These are phyloP conservation scores for Limenitis camilla DNA, from an alignment of 2,888 invertebrate genomes.

Conservation along the genomic window DNA sequence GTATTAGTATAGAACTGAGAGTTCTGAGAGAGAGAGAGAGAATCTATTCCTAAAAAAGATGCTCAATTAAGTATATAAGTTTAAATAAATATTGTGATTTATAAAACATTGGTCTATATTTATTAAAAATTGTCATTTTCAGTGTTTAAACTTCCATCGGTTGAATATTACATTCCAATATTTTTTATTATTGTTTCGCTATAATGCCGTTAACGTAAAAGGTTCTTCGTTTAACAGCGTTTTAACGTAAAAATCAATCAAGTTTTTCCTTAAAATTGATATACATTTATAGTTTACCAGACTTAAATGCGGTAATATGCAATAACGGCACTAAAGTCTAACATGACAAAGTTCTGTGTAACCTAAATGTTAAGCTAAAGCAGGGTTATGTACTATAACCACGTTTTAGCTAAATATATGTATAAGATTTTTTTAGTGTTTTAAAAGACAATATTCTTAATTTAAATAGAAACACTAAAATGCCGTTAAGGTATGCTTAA, in stretches of 20 bases:
- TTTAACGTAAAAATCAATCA: slow-evolving; percentile 2
- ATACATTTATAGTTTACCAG: not conserved
- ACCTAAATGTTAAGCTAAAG: not conserved
- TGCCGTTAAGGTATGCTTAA: not conserved
- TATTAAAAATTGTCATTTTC: slow-evolving; percentile 1
- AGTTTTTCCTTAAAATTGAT: not conserved
- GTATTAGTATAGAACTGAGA: not conserved
- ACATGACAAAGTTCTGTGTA: not conserved
- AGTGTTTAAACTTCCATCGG: not conserved
- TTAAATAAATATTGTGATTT: slow-evolving; percentile 2
- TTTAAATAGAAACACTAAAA: not conserved
- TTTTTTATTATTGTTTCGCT: not conserved
- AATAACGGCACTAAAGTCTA: not conserved
- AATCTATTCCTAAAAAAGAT: no score
- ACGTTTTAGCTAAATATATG: not conserved
- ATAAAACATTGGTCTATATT: slow-evolving; percentile 2
- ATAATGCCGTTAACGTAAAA: slow-evolving; percentile 11
- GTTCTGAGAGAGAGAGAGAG: no score
- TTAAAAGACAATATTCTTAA: not conserved
- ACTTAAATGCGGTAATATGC: not conserved
- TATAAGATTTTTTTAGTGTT: not conserved
- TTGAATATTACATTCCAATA: not conserved
- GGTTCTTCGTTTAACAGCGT: slow-evolving; percentile 11
- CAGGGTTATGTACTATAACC: not conserved
- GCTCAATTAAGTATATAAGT: not conserved